Evolutionary conservation across 2,888 invertebrate genomes (phyloP), one percentile per base, ranked within the genome.

Genomic region (Pyralis farinalis): DNA sequence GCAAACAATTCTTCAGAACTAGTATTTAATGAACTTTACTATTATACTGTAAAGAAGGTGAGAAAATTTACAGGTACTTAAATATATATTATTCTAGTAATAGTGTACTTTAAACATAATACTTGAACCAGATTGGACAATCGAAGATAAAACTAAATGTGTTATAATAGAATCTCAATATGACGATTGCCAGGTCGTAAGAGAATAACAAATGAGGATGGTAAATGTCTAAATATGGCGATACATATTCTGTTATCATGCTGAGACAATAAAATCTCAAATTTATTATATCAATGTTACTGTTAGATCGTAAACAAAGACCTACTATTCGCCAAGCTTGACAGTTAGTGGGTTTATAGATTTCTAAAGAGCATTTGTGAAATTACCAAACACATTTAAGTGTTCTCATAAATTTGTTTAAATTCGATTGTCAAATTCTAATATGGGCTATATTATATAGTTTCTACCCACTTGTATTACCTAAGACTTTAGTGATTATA

Each of bases 181-280:
- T 12, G n/a, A 1, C 12, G 6, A 31, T 22, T 30, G 10, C 22
- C 22, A 22, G 37, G 20, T 8, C n/a, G 12, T 30, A 30, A 8
- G 21, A 6, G 28, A 16, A 30, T 33, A 39, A 39, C 33, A 39
- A 33, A 39, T 20, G 33, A 31, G 16, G 27, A 25, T 27, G 32
- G 27, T 39, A 39, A 39, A 27, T 9, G 16, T 37, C 34, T 31
- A 12, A 11, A 25, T 34, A 43, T 25, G 29, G 28, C 32, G 39
- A 39, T 33, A 39, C 33, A 28, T 33, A 39, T 39, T 33, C 27
- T 39, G 39, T 39, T 39, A 39, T 39, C 33, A 10, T 27, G 7
- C 16, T 16, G 7, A 16, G 33, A 39, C 39, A 39, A 39, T 39
- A 39, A 39, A 39, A 33, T 28, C 6, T 12, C 12, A 7, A 39